phyloP scores from a whole-genome alignment of 2,888 invertebrate genomes.

The Melinopterus prodromus region DNA sequence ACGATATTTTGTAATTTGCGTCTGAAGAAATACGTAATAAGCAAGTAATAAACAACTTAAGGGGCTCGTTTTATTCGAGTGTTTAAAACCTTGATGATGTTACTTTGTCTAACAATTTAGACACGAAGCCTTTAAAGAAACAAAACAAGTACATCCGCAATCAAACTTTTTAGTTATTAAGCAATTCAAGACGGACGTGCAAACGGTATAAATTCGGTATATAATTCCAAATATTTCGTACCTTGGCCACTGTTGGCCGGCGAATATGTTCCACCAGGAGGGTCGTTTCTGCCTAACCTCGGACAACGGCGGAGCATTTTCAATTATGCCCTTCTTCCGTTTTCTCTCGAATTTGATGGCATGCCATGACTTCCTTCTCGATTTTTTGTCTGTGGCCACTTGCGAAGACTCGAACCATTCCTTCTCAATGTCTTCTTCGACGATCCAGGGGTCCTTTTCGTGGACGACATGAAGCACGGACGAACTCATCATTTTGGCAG shows the following conservation, averaged over 20 bases:
- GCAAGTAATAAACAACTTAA: too few species aligned
- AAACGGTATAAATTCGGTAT: not conserved
- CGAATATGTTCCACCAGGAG: conserved; percentile 91
- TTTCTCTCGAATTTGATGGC: conserved; percentile 60
- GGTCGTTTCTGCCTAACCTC: conserved; percentile 59
- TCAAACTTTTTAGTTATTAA: too few species aligned
- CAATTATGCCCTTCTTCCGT: conserved; percentile 56
- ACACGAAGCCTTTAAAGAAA: too few species aligned
- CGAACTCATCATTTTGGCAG: conserved; percentile 50
- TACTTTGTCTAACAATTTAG: too few species aligned
- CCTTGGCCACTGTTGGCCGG: conserved; percentile 80
- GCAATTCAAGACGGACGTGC: not conserved
- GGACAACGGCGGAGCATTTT: conserved; percentile 42
- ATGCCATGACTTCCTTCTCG: conserved; percentile 60
- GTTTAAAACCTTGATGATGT: too few species aligned
- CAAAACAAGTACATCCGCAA: too few species aligned
- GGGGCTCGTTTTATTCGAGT: too few species aligned
- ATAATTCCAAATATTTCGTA: conserved; percentile 49
- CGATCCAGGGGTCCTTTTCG: conserved; percentile 58
- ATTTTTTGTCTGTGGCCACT: conserved; percentile 57
- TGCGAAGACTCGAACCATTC: conserved; percentile 54
- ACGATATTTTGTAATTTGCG: too few species aligned
- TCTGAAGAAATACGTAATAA: too few species aligned
- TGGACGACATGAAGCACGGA: conserved; percentile 57
- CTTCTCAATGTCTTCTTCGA: conserved; percentile 52